Evolutionary conservation across 2,888 invertebrate species (phyloP), one percentile per base, ranked within the genome.

Genomic region (Notodonta dromedarius): DNA sequence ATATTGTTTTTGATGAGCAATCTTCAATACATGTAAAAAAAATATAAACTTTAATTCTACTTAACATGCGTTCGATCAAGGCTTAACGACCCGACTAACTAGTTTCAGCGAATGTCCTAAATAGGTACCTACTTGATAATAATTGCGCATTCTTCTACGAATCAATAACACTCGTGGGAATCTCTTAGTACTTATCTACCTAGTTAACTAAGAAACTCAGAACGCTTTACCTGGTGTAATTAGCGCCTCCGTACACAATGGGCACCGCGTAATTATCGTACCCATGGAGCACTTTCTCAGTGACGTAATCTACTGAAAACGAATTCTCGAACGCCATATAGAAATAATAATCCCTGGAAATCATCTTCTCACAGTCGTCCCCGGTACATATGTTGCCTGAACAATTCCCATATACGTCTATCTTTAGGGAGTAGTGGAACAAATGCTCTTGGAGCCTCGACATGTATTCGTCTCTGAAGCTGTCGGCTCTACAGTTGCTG

Each of bases 231-330:
- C 87, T 86, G 72, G 59, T 85, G 79, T 96, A 96, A 85, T 96
- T 95, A 65, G 94, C 94, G 5, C 94, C 95, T 0, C 96, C 96
- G 87, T 94, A 95, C 40, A 96, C 95, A 65, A 96, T 94, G 8
- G 96, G 96, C n/a, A 96, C 89, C 12, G 95, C 93, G 72, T 95
- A 94, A 85, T 95, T 94, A 79, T 94, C 89, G 65, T 93, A 88
- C 9, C 92, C 88, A 55, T 82, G 82, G 32, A 90, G 69, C 53
- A 89, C 81, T 67, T 88, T 88, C 62, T 88, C 87, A 0, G 89
- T 84, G 44, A 89, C 86, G 72, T 86, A 89, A 73, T 90, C 87
- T 60, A 80, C 78, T 53, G 82, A 65, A 40, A 88, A 73, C 0
- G 85, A 86, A 64, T 88, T 87, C 71, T 90, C 89, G 58, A 90